Evolutionary conservation across 2,113 vertebrate species (phyloP).

Genomic region (Rostratula benghalensis): DNA sequence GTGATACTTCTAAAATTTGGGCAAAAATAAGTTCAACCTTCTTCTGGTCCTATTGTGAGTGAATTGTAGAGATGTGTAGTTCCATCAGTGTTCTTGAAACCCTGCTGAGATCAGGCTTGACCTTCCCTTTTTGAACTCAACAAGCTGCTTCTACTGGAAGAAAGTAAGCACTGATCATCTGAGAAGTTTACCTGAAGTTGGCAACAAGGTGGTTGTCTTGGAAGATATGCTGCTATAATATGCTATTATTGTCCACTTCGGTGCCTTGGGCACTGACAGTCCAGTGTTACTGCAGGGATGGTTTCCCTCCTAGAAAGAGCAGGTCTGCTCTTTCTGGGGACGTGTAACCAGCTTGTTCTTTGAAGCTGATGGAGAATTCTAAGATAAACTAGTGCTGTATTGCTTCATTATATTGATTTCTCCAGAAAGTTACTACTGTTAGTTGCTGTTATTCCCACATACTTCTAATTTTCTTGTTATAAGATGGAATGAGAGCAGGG

Average conservation of each 20-base stretch:
- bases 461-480: fast-evolving
- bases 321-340: neutral
- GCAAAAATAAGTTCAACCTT: neutral
- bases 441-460: neutral
- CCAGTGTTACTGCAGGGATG: neutral
- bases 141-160: neutral
- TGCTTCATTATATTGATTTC: neutral
- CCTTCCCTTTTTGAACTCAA: neutral
- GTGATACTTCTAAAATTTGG: neutral
- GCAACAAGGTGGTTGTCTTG: fast-evolving
- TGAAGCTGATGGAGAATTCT: neutral
- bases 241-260: fast-evolving
- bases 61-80: neutral
- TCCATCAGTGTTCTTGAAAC: neutral
- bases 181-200: neutral
- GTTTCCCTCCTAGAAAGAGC: neutral
- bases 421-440: neutral
- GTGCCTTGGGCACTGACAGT: neutral
- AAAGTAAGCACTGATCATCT: neutral
- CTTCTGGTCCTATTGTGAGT: neutral
- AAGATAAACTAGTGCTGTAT: neutral
- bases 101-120: neutral
- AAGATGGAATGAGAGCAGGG: neutral
- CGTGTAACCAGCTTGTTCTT: neutral
- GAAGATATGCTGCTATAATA: fast-evolving